Evolutionary conservation across 2,113 vertebrate genomes (phyloP).

Genomic region (Cephalopterus ornatus): DNA sequence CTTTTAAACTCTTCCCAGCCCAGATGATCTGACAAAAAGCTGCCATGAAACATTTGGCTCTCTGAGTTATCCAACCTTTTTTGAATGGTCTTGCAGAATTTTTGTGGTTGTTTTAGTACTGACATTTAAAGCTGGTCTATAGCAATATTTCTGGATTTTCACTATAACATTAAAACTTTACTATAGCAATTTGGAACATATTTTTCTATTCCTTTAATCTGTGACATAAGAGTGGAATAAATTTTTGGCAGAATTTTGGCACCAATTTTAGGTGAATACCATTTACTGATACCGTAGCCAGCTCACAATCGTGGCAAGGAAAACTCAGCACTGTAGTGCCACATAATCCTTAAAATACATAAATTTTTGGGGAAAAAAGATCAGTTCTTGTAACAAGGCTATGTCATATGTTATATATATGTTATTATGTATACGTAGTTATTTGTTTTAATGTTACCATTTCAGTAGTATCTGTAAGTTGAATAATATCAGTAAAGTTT

Average conservation of each 20-base stretch:
- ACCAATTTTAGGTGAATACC: background rate
- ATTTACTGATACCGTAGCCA: background rate
- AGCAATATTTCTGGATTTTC: background rate
- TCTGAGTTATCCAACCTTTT: background rate
- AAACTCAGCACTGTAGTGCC: accelerated
- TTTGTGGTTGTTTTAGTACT: background rate
- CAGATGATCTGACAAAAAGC: background rate
- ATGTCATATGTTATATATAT: background rate
- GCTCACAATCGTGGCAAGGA: background rate
- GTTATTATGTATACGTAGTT: background rate
- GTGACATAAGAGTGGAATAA: background rate
- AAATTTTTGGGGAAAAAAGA: accelerated
- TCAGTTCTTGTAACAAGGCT: background rate
- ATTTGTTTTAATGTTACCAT: background rate
- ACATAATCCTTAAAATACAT: background rate
- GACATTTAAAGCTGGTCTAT: background rate
- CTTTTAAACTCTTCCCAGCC: background rate
- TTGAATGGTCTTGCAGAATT: background rate
- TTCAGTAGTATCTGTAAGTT: accelerated
- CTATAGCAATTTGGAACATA: background rate
- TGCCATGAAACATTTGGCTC: background rate
- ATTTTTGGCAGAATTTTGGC: background rate
- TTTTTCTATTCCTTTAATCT: background rate
- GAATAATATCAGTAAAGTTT: accelerated
- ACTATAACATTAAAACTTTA: background rate